Percentiles rank a stretch among this genome's conserved stretches.
These are phyloP conservation scores for Sturnira hondurensis DNA, from an alignment of 2,113 vertebrate genomes.

Conservation along the genomic window DNA sequence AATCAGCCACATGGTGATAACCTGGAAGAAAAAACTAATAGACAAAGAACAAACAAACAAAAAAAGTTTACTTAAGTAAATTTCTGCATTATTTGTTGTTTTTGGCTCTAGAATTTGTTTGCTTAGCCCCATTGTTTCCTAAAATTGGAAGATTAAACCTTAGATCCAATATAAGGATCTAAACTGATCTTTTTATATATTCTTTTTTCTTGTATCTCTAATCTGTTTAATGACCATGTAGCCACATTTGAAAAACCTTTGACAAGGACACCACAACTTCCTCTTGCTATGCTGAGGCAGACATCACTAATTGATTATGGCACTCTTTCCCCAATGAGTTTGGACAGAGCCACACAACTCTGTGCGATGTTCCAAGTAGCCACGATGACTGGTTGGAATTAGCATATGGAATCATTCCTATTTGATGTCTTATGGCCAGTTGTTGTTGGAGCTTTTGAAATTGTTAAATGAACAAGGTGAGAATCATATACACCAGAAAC, in stretches of 20 bases:
- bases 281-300: not conserved
- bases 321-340: not conserved
- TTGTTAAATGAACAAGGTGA: not conserved
- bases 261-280: not conserved
- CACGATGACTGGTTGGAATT: not conserved
- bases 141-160: constrained; percentile 25
- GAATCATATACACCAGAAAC: not conserved
- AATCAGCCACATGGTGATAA: not conserved
- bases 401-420: constrained; percentile 3
- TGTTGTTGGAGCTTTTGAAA: not conserved
- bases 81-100: not conserved
- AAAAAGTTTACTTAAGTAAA: not conserved
- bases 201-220: constrained; percentile 9
- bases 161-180: not conserved
- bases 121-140: not conserved
- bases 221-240: not conserved
- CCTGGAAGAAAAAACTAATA: not conserved
- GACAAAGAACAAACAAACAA: constrained; percentile 17
- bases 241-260: not conserved
- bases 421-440: not conserved
- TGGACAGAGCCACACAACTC: not conserved
- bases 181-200: not conserved
- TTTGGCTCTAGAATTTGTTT: not conserved
- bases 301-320: not conserved
- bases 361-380: not conserved